Percentiles rank a stretch among this genome's conserved stretches.
phyloP scores from a whole-genome alignment of 64 coral and sea anemone species.

The Stichodactyla helianthus region DNA sequence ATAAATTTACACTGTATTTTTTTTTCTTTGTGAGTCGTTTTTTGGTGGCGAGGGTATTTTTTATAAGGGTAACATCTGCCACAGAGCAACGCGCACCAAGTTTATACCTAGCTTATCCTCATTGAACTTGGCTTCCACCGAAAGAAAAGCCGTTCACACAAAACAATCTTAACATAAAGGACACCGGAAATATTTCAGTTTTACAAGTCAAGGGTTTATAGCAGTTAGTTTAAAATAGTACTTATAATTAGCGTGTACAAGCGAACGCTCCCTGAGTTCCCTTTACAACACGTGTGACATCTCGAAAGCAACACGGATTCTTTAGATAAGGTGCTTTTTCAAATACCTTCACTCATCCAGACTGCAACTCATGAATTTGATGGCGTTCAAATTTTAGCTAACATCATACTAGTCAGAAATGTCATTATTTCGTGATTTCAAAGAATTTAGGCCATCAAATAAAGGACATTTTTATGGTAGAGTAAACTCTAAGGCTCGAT shows the following conservation, averaged over 20 bases:
- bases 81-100: neutral
- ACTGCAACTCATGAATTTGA: neutral
- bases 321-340: neutral
- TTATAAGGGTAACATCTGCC: neutral
- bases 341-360: neutral
- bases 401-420: neutral
- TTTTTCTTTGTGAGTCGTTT: neutral
- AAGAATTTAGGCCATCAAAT: neutral
- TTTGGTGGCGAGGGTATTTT: neutral
- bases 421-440: neutral
- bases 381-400: neutral
- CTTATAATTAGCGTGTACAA: neutral
- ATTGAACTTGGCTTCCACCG: neutral
- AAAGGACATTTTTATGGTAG: neutral
- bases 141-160: neutral
- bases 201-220: conserved; percentile 8
- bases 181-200: neutral
- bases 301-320: neutral
- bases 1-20: neutral
- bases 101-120: neutral
- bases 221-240: neutral
- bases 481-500: neutral
- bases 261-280: conserved; percentile 2
- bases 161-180: neutral
- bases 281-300: neutral